phyloP scores from a whole-genome alignment of 2,113 vertebrate genomes.

The Gavialis gangeticus region DNA sequence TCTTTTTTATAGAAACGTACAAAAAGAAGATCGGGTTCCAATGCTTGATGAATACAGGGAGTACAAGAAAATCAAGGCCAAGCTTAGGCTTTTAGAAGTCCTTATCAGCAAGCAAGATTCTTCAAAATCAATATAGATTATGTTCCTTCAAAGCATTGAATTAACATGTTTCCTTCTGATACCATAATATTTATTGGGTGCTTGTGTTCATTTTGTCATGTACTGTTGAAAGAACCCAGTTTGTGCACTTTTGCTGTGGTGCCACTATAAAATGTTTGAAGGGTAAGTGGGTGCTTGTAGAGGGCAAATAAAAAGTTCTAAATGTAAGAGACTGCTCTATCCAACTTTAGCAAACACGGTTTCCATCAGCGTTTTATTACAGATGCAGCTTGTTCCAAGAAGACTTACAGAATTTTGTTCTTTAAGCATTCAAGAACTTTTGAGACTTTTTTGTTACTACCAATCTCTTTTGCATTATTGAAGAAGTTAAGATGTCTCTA shows the following conservation, averaged over 20 bases:
- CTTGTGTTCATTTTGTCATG: slow-evolving; percentile 79
- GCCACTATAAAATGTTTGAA: slow-evolving; percentile 70
- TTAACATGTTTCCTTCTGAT: slow-evolving; percentile 70
- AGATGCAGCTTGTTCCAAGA: slow-evolving; percentile 69
- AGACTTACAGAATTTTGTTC: slow-evolving; percentile 62
- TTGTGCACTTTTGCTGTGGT: slow-evolving; percentile 78
- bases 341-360: slow-evolving; percentile 73
- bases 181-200: slow-evolving; percentile 72
- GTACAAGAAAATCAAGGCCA: slow-evolving; percentile 98
- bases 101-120: slow-evolving; percentile 99
- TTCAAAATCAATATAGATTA: slow-evolving; percentile 93
- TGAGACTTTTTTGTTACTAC: slow-evolving; percentile 65
- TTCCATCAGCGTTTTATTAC: slow-evolving; percentile 68
- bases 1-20: slow-evolving; percentile 85
- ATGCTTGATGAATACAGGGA: slow-evolving; percentile 95
- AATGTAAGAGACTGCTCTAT: slow-evolving; percentile 67
- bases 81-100: slow-evolving; percentile 95
- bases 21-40: slow-evolving; percentile 95
- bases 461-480: slow-evolving; percentile 65
- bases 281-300: slow-evolving; percentile 70
- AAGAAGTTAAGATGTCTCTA: slow-evolving; percentile 70
- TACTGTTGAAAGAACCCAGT: slow-evolving; percentile 74
- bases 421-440: slow-evolving; percentile 78
- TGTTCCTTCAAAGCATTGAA: slow-evolving; percentile 67
- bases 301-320: slow-evolving; percentile 49